phyloP scores from a whole-genome alignment of 1,140 invertebrate genomes.

The Tribolium castaneum region DNA sequence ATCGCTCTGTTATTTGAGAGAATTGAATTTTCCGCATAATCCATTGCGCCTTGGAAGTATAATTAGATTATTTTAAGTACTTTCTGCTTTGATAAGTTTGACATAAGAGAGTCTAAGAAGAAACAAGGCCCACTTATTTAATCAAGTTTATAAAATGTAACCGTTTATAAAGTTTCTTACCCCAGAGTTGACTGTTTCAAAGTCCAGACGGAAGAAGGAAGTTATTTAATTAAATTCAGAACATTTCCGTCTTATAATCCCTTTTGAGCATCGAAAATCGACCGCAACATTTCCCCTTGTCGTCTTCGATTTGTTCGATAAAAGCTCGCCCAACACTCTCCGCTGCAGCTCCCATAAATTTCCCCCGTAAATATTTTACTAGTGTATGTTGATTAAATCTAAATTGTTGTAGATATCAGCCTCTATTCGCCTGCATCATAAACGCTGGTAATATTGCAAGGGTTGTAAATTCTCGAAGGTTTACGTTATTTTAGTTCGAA shows the following conservation, averaged over 20 bases:
- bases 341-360: constrained; percentile 3
- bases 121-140: constrained; percentile 43
- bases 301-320: constrained; percentile 38
- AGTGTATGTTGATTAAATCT: constrained; percentile 32
- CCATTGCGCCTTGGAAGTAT: constrained; percentile 38
- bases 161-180: constrained; percentile 42
- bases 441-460: neutral
- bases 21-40: constrained; percentile 48
- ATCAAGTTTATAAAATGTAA: constrained; percentile 48
- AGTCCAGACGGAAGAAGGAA: constrained; percentile 44
- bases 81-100: constrained; percentile 49
- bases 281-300: constrained; percentile 32
- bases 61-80: constrained; percentile 49
- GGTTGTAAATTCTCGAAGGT: neutral
- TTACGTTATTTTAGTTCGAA: constrained; percentile 40
- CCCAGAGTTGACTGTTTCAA: constrained; percentile 36
- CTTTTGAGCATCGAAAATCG: constrained; percentile 41
- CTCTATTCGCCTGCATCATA: constrained; percentile 13
- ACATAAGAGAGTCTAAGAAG: constrained; percentile 45
- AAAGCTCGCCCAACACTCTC: constrained; percentile 7
- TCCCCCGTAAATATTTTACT: constrained; percentile 24
- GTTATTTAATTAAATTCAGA: constrained; percentile 45
- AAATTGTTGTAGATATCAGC: constrained; percentile 26
- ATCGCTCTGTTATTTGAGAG: constrained; percentile 6
- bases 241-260: constrained; percentile 39